These are phyloP conservation scores for Sparus aurata DNA, from an alignment of 2,797 vertebrate species.

Conservation along the genomic window DNA sequence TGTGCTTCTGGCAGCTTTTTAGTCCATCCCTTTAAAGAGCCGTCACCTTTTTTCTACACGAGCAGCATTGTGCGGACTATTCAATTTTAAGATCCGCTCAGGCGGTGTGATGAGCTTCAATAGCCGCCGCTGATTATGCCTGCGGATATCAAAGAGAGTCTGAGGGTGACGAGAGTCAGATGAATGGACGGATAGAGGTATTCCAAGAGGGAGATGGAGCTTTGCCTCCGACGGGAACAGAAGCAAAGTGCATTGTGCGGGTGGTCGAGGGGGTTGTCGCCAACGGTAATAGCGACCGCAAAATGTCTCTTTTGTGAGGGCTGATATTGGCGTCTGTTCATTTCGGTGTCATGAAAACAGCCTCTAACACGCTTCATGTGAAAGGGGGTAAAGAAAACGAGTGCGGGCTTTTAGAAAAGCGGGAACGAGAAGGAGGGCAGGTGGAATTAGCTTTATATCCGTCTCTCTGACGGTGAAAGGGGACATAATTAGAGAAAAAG, in stretches of 20 bases:
- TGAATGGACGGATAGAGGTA: constrained; percentile 29
- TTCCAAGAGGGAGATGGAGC: constrained; percentile 39
- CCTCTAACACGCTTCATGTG: constrained; percentile 45
- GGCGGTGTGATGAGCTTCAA: constrained; percentile 19
- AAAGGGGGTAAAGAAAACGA: constrained; percentile 62
- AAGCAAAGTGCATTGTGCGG: constrained; percentile 30
- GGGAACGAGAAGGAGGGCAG: constrained; percentile 59
- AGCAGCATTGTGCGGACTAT: neutral
- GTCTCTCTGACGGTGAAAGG: constrained; percentile 70
- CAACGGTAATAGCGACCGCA: constrained; percentile 49
- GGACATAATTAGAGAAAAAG: constrained; percentile 76
- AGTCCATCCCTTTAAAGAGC: constrained; percentile 6
- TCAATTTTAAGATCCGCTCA: neutral
- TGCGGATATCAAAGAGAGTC: constrained; percentile 16
- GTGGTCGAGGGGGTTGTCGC: constrained; percentile 50
- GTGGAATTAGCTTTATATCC: constrained; percentile 75
- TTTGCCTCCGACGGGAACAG: constrained; percentile 23
- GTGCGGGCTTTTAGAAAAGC: constrained; percentile 52
- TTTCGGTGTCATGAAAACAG: constrained; percentile 63
- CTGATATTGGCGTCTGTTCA: constrained; percentile 70
- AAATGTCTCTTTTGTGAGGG: constrained; percentile 68
- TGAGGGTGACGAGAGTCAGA: constrained; percentile 9
- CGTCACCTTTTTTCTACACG: neutral
- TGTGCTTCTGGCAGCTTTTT: constrained; percentile 3
- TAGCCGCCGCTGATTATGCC: constrained; percentile 15